A percentile compares a stretch with the other conserved stretches of the same genome.
Evolutionary conservation across 2,113 vertebrate species (phyloP).

Genomic region (Ctenomys sociabilis): DNA sequence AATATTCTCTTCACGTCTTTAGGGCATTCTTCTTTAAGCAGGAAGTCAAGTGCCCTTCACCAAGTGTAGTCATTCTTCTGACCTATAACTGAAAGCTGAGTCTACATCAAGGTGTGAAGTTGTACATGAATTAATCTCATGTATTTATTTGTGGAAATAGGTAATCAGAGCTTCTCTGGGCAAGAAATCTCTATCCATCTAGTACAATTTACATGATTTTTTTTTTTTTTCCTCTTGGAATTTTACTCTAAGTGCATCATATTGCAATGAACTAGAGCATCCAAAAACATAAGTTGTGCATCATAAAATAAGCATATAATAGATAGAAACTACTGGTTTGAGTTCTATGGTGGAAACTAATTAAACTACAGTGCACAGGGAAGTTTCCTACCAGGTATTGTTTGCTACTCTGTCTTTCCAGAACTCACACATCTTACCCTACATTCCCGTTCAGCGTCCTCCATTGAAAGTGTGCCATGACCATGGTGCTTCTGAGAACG

Average conservation of each 20-base stretch:
- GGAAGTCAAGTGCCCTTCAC: neutral
- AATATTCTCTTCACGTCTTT: neutral
- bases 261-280: neutral
- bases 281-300: neutral
- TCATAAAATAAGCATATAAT: neutral
- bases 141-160: neutral
- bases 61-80: neutral
- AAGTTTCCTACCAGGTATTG: neutral
- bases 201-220: neutral
- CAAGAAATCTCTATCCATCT: too few relatives aligned
- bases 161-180: neutral
- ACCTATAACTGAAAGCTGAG: neutral
- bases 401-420: neutral
- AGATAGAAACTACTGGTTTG: neutral
- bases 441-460: conserved; percentile 84
- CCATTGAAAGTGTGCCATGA: conserved; percentile 86
- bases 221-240: too few relatives aligned
- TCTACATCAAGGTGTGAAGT: neutral
- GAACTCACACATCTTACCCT: conserved; percentile 83
- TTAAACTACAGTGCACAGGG: neutral
- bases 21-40: neutral
- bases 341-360: neutral
- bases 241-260: neutral
- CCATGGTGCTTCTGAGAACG: conserved; percentile 86
- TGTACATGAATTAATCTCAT: neutral